Conservation (phyloP, 2,113 vertebrate species). For the Platichthys stellatus region DNA sequence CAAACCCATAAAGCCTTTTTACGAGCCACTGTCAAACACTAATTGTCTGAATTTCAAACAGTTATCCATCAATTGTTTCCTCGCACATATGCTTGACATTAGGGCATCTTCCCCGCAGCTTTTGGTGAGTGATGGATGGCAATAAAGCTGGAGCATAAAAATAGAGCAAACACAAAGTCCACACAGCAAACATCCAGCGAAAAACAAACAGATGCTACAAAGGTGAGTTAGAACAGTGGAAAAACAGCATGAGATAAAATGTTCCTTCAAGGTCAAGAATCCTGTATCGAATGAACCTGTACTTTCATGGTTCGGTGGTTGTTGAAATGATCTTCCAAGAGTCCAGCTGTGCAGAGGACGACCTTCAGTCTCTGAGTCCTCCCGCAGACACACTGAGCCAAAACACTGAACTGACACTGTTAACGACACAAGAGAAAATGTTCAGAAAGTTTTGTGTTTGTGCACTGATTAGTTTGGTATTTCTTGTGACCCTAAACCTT, state of each 20-base stretch:
- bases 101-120: slow-evolving; percentile 13
- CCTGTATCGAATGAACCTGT: slow-evolving; percentile 13
- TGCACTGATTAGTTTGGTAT: slow-evolving; percentile 1
- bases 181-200: slow-evolving; percentile 3
- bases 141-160: slow-evolving; percentile 10
- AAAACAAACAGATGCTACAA: neutral
- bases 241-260: neutral
- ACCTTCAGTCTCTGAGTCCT: neutral
- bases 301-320: slow-evolving; percentile 24
- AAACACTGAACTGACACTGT: slow-evolving; percentile 5
- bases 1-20: slow-evolving; percentile 18
- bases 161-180: slow-evolving; percentile 11
- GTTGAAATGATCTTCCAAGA: slow-evolving; percentile 13
- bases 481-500: slow-evolving; percentile 15
- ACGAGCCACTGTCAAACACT: slow-evolving; percentile 24
- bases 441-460: slow-evolving; percentile 22
- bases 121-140: slow-evolving; percentile 11
- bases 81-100: slow-evolving; percentile 34
- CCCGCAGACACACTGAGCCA: slow-evolving; percentile 2
- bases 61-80: slow-evolving; percentile 19
- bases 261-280: slow-evolving; percentile 18
- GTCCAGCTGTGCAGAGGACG: slow-evolving; percentile 1
- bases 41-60: slow-evolving; percentile 34
- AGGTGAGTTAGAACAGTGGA: neutral
- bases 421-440: slow-evolving; percentile 1